phyloP scores from a whole-genome alignment of 2,888 invertebrate genomes.

The Rhagonycha fulva region DNA sequence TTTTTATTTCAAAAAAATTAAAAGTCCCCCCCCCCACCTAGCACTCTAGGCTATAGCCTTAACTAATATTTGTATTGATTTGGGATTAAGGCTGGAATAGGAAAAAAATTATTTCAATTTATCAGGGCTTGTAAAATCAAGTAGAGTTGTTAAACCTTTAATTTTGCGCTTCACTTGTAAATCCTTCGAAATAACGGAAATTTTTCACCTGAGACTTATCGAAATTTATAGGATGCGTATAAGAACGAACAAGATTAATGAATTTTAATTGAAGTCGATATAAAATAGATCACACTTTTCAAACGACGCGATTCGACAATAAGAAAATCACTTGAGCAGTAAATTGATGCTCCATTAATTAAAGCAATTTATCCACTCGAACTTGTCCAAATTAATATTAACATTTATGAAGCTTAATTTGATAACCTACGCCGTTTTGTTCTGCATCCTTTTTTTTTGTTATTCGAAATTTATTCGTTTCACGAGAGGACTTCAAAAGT shows the following conservation, averaged over 20 bases:
- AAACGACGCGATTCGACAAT: neutral
- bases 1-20: no score
- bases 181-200: neutral
- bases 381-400: neutral
- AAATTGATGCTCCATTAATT: neutral
- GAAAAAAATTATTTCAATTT: neutral
- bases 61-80: no score
- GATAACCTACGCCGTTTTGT: neutral
- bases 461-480: neutral
- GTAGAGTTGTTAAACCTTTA: neutral
- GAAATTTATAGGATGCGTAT: neutral
- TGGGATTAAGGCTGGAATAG: neutral
- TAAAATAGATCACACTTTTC: neutral
- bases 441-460: neutral
- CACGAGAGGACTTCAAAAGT: neutral
- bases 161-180: neutral
- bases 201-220: neutral
- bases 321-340: neutral
- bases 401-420: neutral
- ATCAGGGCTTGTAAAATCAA: neutral
- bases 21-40: no score
- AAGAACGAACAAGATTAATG: neutral
- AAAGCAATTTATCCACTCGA: neutral
- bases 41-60: no score
- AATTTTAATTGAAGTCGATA: neutral